Conservation (phyloP, 2,797 vertebrate species). For the Oceanodroma leucorhoa region DNA sequence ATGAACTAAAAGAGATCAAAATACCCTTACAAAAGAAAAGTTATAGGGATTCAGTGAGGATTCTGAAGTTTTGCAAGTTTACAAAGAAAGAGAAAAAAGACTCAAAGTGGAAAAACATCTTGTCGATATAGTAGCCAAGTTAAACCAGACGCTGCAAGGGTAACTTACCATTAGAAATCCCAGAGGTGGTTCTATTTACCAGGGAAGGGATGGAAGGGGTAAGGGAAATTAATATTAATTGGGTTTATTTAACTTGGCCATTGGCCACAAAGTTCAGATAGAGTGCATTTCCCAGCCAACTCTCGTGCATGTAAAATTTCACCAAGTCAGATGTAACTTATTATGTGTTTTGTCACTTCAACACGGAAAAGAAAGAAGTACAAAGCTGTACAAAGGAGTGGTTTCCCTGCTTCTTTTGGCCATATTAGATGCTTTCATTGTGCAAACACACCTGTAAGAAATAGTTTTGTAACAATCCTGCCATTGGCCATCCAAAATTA, state of each 20-base stretch:
- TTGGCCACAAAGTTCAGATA: slow-evolving; percentile 73
- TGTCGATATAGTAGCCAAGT: slow-evolving; percentile 42
- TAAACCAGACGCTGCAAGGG: slow-evolving; percentile 49
- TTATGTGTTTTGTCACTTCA: slow-evolving; percentile 46
- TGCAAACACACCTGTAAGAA: slow-evolving; percentile 8
- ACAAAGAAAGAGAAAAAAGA: not conserved
- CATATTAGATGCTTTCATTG: not conserved
- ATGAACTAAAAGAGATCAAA: not conserved
- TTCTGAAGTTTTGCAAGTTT: not conserved
- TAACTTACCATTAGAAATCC: slow-evolving; percentile 64
- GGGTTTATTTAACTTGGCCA: slow-evolving; percentile 75
- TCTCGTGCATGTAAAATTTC: slow-evolving; percentile 49
- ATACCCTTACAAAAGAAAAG: not conserved
- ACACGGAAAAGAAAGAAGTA: not conserved
- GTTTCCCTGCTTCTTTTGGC: slow-evolving; percentile 33
- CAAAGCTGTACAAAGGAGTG: not conserved
- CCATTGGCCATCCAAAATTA: not conserved
- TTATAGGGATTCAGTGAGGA: not conserved
- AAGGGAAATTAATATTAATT: slow-evolving; percentile 79
- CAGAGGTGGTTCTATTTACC: slow-evolving; percentile 73
- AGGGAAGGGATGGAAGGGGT: slow-evolving; percentile 68
- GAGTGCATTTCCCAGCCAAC: slow-evolving; percentile 68
- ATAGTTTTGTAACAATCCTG: not conserved
- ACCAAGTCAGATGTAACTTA: slow-evolving; percentile 61
- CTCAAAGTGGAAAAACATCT: slow-evolving; percentile 31